Conservation (phyloP, 2,888 invertebrate species). For the Thysanoteuthis rhombus region DNA sequence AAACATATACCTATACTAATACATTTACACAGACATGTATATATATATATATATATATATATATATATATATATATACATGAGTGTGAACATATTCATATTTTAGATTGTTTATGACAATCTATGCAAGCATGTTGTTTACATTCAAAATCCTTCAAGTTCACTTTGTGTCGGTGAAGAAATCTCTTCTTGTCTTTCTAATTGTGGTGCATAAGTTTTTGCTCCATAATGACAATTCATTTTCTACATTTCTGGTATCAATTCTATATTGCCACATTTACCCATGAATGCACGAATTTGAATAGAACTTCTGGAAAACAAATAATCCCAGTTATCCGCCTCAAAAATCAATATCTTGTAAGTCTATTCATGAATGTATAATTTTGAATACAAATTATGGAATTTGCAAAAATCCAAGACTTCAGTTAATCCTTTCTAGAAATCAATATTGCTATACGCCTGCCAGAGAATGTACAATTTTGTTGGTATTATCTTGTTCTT, state of each 20-base stretch:
- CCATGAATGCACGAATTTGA: background rate
- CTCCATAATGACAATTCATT: conserved; percentile 12
- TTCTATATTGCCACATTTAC: background rate
- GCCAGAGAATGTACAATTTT: conserved; percentile 12
- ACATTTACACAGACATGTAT: too few relatives aligned
- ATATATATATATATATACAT: background rate
- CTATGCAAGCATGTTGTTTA: background rate
- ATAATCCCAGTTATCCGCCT: background rate
- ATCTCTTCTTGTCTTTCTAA: background rate
- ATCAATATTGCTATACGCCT: background rate
- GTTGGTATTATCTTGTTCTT: background rate
- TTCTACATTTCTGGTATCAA: background rate
- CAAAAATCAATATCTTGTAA: background rate
- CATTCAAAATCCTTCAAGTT: background rate
- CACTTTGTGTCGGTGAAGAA: background rate
- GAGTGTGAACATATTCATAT: background rate
- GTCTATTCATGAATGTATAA: conserved; percentile 12
- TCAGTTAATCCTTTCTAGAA: background rate
- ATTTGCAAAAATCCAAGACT: background rate
- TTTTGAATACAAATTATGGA: background rate
- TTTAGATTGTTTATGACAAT: background rate
- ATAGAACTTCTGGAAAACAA: background rate
- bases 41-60: background rate
- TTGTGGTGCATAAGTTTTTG: background rate
- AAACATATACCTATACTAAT: too few relatives aligned